phyloP scores from a whole-genome alignment of 2,888 invertebrate species.

The Galerucella calmariensis region DNA sequence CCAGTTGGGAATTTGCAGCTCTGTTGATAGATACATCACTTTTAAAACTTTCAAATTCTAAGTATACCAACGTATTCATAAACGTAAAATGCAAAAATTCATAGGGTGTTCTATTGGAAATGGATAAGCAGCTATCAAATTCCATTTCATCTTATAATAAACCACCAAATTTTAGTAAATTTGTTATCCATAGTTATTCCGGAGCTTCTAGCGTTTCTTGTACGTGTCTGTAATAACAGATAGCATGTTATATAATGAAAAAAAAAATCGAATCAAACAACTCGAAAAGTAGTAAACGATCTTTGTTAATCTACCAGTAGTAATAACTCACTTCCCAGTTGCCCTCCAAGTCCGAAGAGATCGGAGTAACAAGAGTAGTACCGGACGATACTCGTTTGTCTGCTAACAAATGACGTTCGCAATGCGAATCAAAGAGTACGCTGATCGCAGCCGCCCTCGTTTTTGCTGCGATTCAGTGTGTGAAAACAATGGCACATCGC shows the following conservation, averaged over 20 bases:
- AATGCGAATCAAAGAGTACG: constrained; percentile 62
- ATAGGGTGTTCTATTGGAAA: no score
- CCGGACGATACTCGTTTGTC: constrained; percentile 60
- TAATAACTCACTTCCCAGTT: constrained; percentile 53
- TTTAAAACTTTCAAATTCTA: no score
- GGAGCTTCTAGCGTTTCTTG: not conserved
- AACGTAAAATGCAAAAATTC: no score
- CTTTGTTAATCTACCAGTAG: constrained; percentile 30
- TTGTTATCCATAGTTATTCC: no score
- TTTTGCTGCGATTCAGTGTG: constrained; percentile 64
- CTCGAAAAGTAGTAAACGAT: constrained; percentile 28
- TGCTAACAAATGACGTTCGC: constrained; percentile 61
- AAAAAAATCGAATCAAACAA: constrained; percentile 31
- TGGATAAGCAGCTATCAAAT: no score
- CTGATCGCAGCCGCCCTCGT: constrained; percentile 62
- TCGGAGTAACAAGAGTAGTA: constrained; percentile 48
- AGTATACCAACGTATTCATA: no score
- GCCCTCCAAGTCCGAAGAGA: constrained; percentile 28
- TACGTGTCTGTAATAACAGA: not conserved
- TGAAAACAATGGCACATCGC: constrained; percentile 66
- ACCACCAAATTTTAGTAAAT: no score
- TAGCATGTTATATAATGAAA: constrained; percentile 1
- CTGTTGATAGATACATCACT: no score
- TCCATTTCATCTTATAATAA: no score
- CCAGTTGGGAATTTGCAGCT: no score